Base-by-base conservation (phyloP, 1,140 invertebrate genomes). In the Patella vulgata region DNA sequence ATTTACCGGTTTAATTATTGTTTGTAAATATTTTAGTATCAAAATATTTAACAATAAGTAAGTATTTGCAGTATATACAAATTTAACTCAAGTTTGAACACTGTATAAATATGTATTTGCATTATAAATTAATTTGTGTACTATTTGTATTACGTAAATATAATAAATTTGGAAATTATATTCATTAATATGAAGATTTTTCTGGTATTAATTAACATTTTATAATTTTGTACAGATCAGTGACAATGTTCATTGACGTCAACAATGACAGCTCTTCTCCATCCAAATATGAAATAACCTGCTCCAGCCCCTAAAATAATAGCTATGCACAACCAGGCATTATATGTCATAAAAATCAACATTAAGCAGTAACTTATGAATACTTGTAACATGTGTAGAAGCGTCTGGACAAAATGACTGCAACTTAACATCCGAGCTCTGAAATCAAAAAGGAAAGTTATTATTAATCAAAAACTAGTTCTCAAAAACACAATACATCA, bases 261-360 rank as follows among this genome's bases (percentile, higher is more conserved):
- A 1, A 96, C 92, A 28, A 96, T 90, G 11, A 93, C 89, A 2
- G 90, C 90, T 84, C 95, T 94, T 79, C 91, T 91, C 94, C 94
- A 97, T 28, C 94, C 94, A 81, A 98, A 97, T 31, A 95, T 85
- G 82, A 98, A 97, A 84, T 97, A 97, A 2, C 96, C 95, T 12
- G 92, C 85, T 0, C 90, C 93, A 17, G 94, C 91, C 2, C 96
- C 96, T 6, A 96, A 76, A 0, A 96, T 90, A n/a, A 97, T 90
- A 4, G 93, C 92, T 25, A 95, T 66, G 78, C 95, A 96, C 21
- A 98, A 87, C 92, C 93, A 98, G 21, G 93, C 90, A 80, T 98
- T 98, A 88, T 96, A 99, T 0, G 95, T 98, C 96, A 99, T 99
- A 85, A 98, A 97, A 59, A 98, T 92, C 83, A 99, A 85, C 96